Base-by-base conservation (phyloP, 2,113 vertebrate genomes). In the Desmodus rotundus region DNA sequence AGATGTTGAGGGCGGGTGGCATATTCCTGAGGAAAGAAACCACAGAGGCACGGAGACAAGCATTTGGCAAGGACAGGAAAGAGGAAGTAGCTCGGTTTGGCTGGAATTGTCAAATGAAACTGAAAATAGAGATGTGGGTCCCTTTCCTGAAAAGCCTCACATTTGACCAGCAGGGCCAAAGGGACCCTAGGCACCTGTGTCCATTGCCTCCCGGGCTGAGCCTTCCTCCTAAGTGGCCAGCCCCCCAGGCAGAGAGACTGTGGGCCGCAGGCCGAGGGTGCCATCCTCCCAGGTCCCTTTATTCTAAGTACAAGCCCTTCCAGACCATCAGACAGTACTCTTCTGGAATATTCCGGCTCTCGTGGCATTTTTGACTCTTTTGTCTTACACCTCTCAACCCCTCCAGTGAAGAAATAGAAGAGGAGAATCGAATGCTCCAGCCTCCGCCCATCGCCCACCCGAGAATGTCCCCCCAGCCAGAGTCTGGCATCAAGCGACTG, bases 401-500 rank as follows among this genome's bases (percentile, higher is more conserved):
- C 89, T 95, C 52, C 96, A 99, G 99, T 87, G 99, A 99, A 61
- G 99, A 99, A 96, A 97, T 98, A 22, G 99, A 99, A 91, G 99
- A 99, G 54, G 99, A 99, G 86, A 98, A 82, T 0, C 98, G 96
- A 87, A 88, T 98, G 38, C 93, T 97, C 63, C 98, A 98, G 22
- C 98, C 99, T 12, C 98, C 98, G 15, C 98, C 99, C 3, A 96
- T 99, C 4, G 97, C 98, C 36, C 98, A 98, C 80, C 89, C 98
- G 0, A 99, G 97, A 88, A 97, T 98, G 16, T 93, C 98, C 70
- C 98, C 98, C 83, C 99, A 98, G 96, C 99, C 99, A 0, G 99
- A 99, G 97, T 99, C 99, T 38, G 99, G 99, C 97, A 99, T 99
- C 97, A 99, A 99, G 97, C 98, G 99, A 84, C 98, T 99, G 99